A percentile compares a stretch with the other conserved stretches of the same genome.
Conservation (phyloP, 53 echinoderm and acorn worm genomes). For the Mesocentrotus franciscanus region DNA sequence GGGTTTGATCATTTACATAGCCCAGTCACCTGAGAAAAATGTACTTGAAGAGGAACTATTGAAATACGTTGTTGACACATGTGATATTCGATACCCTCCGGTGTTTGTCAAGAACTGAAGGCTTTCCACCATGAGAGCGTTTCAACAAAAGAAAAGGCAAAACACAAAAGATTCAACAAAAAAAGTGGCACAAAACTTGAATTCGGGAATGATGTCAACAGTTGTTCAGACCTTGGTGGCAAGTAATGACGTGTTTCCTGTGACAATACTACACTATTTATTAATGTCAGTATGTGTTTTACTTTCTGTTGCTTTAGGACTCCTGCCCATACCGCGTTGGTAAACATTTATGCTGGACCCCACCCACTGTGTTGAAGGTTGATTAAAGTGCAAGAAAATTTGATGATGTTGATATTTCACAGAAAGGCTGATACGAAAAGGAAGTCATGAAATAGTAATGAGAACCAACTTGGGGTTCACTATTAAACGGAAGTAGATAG, state of each 20-base stretch:
- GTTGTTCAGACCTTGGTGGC: neutral
- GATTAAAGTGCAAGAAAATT: neutral
- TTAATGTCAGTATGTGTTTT: neutral
- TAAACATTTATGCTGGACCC: neutral
- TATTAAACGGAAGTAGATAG: neutral
- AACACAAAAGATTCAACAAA: constrained; percentile 22
- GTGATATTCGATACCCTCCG: constrained; percentile 11
- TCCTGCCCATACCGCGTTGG: neutral
- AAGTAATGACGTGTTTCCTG: neutral
- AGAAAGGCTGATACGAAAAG: neutral
- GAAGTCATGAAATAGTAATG: neutral
- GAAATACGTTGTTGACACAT: constrained; percentile 16
- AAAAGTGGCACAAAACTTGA: constrained; percentile 10
- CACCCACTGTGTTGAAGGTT: neutral
- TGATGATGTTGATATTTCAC: neutral
- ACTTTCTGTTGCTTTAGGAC: neutral
- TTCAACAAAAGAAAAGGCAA: neutral
- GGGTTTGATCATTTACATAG: neutral
- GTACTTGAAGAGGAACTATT: neutral
- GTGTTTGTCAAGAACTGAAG: neutral
- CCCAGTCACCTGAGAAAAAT: constrained; percentile 28
- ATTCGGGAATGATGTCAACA: constrained; percentile 14
- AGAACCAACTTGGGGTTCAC: neutral
- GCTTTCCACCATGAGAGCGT: neutral
- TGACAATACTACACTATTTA: neutral